These are phyloP conservation scores for Chromobotia macracanthus DNA, from an alignment of 2,797 vertebrate species.

Conservation along the genomic window DNA sequence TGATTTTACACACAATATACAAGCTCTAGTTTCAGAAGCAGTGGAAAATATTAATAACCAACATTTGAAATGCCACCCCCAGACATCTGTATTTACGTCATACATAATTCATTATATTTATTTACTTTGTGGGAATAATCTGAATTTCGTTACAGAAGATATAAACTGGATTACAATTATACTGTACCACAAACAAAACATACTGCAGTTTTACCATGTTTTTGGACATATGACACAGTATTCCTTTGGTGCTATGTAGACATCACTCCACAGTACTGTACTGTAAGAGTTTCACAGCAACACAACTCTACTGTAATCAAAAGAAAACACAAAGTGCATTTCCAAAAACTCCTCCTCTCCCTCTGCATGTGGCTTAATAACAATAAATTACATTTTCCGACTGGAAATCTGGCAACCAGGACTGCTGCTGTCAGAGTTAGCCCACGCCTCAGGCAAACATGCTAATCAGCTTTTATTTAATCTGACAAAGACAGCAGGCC, in stretches of 20 bases:
- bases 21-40: too few relatives aligned
- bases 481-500: conserved; percentile 70
- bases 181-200: too few relatives aligned
- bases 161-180: too few relatives aligned
- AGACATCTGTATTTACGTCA: too few relatives aligned
- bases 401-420: conserved; percentile 56
- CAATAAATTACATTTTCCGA: conserved; percentile 53
- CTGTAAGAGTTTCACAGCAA: not conserved
- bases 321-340: conserved; percentile 28
- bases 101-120: too few relatives aligned
- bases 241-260: not conserved
- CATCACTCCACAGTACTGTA: not conserved
- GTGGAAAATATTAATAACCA: too few relatives aligned
- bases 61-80: too few relatives aligned
- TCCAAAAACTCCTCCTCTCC: conserved; percentile 26
- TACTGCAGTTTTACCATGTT: not conserved
- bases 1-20: too few relatives aligned
- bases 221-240: not conserved
- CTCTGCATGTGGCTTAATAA: conserved; percentile 3
- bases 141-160: too few relatives aligned
- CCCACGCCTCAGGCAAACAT: conserved; percentile 64
- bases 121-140: too few relatives aligned
- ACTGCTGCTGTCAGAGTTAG: conserved; percentile 48
- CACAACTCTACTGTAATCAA: conserved; percentile 12
- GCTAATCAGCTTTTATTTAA: conserved; percentile 68